Evolutionary conservation across 1,140 invertebrate species (phyloP), one percentile per base, ranked within the genome.

Genomic region (Cheumatopsyche charites): DNA sequence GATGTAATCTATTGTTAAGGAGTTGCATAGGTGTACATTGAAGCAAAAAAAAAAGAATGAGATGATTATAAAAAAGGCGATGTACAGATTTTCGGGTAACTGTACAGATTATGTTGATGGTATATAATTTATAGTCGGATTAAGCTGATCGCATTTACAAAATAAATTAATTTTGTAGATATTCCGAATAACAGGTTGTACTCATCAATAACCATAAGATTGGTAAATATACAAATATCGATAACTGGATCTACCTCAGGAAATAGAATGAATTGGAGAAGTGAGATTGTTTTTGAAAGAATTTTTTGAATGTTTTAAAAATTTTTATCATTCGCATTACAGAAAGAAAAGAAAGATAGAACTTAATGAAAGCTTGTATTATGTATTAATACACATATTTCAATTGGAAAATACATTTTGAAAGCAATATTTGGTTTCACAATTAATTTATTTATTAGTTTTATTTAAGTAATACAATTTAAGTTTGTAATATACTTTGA

Each of bases 1-100:
- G 21, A 25, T 25, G 55, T 58, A 58, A 58, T 58, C 55, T 23
- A n/a, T 58, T 7, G 21, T 13, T 13, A 23, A 58, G 55, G 55
- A 13, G 21, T 11, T 19, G 19, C 7, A 12, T 13, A 58, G 55
- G 55, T 25, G 9, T 58, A 58, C 23, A 58, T 52, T 19, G 55
- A 58, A 25, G 55, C 55, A n/a, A n/a, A n/a, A n/a, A n/a, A n/a
- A n/a, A n/a, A n/a, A 58, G 12, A 23, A 58, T 25, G 23, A 26
- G 13, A 23, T 58, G 17, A 58, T 52, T 9, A 19, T 52, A 15
- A 36, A 4, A 9, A 9, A 36, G 9, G 29, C 9, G 9, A 4
- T 52, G 47, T 52, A 52, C 47, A 52, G 47, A 9, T 17, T 52
- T 52, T 52, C 1, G 15, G 9, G 9, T 52, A 52, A 52, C 47